Percentiles rank a stretch among this genome's conserved stretches.
Evolutionary conservation across 2,113 vertebrate genomes (phyloP).

Genomic region (Columba janthina): DNA sequence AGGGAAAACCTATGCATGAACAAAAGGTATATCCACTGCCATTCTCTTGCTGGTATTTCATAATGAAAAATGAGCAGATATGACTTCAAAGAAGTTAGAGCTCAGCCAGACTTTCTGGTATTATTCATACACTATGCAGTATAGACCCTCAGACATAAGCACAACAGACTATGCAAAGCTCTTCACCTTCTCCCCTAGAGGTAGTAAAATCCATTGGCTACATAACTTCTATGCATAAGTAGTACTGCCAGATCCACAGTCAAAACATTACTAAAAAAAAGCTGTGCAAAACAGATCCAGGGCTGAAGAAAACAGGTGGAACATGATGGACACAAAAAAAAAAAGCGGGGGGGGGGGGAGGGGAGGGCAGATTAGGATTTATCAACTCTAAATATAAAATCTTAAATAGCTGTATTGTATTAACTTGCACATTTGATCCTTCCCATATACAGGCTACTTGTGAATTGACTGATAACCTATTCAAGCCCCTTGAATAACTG

Average conservation of each 20-base stretch:
- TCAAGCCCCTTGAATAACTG: neutral
- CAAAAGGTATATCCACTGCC: neutral
- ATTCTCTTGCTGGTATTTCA: neutral
- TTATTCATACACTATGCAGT: neutral
- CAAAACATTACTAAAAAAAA: neutral
- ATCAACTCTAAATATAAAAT: neutral
- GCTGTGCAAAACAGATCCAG: neutral
- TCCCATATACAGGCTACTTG: neutral
- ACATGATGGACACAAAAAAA: neutral
- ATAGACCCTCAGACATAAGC: neutral
- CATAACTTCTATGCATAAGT: neutral
- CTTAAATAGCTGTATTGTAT: neutral
- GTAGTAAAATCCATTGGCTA: neutral
- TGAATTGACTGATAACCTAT: neutral
- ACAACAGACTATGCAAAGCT: neutral
- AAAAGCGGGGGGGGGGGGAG: no score
- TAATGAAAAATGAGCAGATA: neutral
- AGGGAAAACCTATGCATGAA: neutral
- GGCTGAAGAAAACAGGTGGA: neutral
- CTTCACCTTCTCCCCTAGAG: neutral
- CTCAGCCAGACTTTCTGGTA: neutral
- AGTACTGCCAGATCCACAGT: neutral
- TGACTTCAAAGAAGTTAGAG: neutral
- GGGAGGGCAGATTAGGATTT: neutral
- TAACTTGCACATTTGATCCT: neutral